Evolutionary conservation across 92 coral and sea anemone species (phyloP).

Genomic region (Montipora capitata): DNA sequence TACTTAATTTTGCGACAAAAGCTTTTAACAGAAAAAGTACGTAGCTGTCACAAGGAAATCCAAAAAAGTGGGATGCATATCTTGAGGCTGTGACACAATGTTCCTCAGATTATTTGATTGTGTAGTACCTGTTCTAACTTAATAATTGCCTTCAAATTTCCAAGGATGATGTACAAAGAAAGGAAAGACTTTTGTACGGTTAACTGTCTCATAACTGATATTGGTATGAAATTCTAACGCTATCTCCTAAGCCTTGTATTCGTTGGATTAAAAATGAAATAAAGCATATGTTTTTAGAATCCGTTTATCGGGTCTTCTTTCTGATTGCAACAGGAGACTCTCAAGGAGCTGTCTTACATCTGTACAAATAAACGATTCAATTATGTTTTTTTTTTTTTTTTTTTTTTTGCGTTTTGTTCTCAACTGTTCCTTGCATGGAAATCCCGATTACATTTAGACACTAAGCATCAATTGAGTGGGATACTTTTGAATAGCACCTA

Average conservation of each 20-base stretch:
- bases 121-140: neutral
- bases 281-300: no score
- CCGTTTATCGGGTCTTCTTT: no score
- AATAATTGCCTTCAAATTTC: neutral
- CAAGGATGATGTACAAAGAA: neutral
- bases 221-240: no score
- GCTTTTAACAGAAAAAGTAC: slow-evolving; percentile 15
- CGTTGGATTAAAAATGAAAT: neutral
- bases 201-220: neutral
- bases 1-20: slow-evolving; percentile 27
- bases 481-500: slow-evolving; percentile 20
- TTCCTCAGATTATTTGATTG: neutral
- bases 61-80: neutral
- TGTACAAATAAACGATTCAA: no score
- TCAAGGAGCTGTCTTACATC: no score
- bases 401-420: slow-evolving; percentile 10
- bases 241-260: neutral
- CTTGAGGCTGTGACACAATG: neutral
- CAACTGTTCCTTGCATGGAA: neutral
- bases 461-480: neutral
- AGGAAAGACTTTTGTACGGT: neutral
- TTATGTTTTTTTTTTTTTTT: no score
- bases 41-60: neutral
- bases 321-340: no score
- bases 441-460: neutral